phyloP scores from a whole-genome alignment of 2,113 vertebrate genomes.

The Tetrax tetrax region DNA sequence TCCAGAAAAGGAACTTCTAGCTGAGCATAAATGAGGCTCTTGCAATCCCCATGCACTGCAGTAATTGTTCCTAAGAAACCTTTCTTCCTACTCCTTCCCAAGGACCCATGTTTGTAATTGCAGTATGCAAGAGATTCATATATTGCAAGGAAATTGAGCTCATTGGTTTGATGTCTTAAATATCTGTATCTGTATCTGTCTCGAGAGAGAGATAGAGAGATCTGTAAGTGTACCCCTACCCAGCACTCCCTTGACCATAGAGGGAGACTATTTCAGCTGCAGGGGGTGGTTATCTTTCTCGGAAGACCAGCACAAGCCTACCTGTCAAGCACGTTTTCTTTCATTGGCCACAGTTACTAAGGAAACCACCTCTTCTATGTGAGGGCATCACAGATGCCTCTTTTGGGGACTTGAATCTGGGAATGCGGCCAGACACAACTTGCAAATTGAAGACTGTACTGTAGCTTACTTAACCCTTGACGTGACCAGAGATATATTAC shows the following conservation, averaged over 20 bases:
- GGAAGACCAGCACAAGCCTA: neutral
- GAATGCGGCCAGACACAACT: constrained; percentile 40
- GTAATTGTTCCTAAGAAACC: neutral
- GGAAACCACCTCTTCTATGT: constrained; percentile 63
- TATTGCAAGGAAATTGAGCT: neutral
- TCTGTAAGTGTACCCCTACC: rapidly evolving
- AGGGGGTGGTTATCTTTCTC: neutral
- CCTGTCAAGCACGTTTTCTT: constrained; percentile 59
- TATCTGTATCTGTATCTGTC: neutral
- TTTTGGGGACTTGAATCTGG: constrained; percentile 32
- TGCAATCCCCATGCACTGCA: neutral
- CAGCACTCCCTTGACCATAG: neutral
- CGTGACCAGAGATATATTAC: neutral
- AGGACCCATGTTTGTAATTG: neutral
- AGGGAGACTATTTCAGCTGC: neutral
- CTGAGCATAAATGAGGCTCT: neutral
- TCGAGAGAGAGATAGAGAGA: neutral
- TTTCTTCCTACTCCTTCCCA: constrained; percentile 2
- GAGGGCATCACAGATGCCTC: neutral
- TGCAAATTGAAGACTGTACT: neutral
- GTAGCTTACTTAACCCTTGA: constrained; percentile 48
- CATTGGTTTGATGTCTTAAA: neutral
- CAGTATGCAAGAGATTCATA: neutral
- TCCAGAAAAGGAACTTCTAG: neutral
- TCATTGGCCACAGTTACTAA: constrained; percentile 59